Evolutionary conservation across 2,888 invertebrate species (phyloP), one percentile per base, ranked within the genome.

Genomic region (Drosophila prostipennis): DNA sequence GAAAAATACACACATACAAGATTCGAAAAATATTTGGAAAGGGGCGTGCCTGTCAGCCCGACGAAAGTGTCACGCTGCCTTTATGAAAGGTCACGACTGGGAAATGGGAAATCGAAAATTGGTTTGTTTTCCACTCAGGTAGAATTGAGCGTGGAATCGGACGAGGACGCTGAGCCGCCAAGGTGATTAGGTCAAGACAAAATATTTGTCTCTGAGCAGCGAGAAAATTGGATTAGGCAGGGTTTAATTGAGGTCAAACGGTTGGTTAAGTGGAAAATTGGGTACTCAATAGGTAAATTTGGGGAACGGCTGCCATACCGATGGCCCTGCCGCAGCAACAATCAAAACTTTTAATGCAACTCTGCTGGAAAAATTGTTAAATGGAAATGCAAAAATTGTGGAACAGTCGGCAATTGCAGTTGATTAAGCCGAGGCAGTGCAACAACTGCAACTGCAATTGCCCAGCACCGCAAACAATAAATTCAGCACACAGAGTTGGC

Each of bases 321-420:
- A 26, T 45, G 23, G 23, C 13, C 34, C 32, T 51, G 63, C 74
- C 63, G 69, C 77, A 77, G 76, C 67, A 60, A 72, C 86, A 83
- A 83, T 83, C 82, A 83, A 84, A 84, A 84, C 64, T 82, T 87
- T 84, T 82, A 82, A 85, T 79, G 75, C 74, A 42, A 34, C 79
- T 80, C 79, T 74, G 82, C 80, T 76, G 85, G 11, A 54, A 54
- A 58, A 58, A 37, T 23, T 42, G 55, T 43, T 76, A 75, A 77
- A 79, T 76, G 79, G 70, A 74, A 80, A 74, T 86, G 74, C 80
- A 76, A 74, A 82, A 86, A 83, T 67, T 71, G 71, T 74, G 52
- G 36, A 36, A 19, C 57, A 40, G 55, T 79, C 86, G 70, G 76
- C 82, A 83, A 83, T 83, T 86, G 82, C 87, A 83, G 87, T 83